Percentiles rank a stretch among this genome's conserved stretches.
Conservation (phyloP, 1,140 invertebrate species). For the Zaprionus ornatus region DNA sequence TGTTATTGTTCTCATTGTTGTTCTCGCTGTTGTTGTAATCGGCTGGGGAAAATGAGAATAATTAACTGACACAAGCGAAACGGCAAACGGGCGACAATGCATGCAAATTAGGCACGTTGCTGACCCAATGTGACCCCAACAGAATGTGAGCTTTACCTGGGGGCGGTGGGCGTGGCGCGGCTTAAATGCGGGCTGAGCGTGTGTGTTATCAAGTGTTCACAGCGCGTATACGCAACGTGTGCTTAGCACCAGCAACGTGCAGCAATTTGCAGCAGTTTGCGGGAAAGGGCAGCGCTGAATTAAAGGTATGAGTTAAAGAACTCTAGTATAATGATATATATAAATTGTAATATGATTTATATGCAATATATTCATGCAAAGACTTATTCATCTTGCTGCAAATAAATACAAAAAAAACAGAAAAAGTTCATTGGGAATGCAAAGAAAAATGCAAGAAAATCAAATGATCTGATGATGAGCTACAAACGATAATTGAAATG, state of each 20-base stretch:
- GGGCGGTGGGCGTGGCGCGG: not conserved
- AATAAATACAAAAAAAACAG: not conserved
- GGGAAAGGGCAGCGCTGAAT: not conserved
- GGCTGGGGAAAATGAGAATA: constrained; percentile 49
- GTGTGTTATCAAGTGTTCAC: constrained; percentile 3
- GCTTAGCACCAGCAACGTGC: not conserved
- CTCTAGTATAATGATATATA: too few relatives aligned
- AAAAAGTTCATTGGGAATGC: not conserved
- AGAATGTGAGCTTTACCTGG: not conserved
- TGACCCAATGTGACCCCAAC: constrained; percentile 45
- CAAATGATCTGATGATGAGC: not conserved
- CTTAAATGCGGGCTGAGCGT: constrained; percentile 17
- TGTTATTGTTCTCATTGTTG: constrained; percentile 37
- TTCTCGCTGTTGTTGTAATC: constrained; percentile 12
- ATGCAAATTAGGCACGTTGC: constrained; percentile 66
- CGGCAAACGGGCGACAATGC: constrained; percentile 56
- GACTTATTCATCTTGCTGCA: not conserved
- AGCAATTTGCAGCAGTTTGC: not conserved
- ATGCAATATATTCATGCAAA: not conserved
- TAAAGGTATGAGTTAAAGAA: not conserved
- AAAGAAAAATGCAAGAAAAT: not conserved
- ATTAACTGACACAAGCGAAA: constrained; percentile 51
- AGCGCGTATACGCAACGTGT: constrained; percentile 30
- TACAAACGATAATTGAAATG: not conserved
- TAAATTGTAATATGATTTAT: too few relatives aligned